Evolutionary conservation across 92 coral and sea anemone genomes (phyloP).

Genomic region (Pocillopora meandrina): DNA sequence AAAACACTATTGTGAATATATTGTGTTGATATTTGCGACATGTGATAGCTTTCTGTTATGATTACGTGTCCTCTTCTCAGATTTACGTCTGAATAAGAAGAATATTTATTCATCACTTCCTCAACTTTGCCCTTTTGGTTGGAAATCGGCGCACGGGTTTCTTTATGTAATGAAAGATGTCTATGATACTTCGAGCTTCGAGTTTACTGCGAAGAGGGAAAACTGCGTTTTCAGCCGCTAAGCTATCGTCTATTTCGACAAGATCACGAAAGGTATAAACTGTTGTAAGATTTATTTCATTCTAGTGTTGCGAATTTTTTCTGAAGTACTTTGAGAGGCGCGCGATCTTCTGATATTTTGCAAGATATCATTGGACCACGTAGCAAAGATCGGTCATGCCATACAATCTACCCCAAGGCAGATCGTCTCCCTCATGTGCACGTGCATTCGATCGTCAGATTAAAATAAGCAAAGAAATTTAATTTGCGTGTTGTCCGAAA

Average conservation of each 20-base stretch:
- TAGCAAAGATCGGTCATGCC: no score
- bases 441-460: no score
- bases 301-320: neutral
- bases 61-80: constrained; percentile 20
- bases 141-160: neutral
- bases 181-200: constrained; percentile 81
- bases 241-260: constrained; percentile 38
- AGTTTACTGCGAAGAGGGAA: constrained; percentile 56
- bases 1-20: neutral
- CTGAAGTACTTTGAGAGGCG: no score
- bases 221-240: constrained; percentile 40
- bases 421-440: no score
- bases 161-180: constrained; percentile 41
- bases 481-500: no score
- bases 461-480: no score
- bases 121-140: neutral
- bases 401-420: no score
- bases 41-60: constrained; percentile 20
- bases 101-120: neutral
- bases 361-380: no score
- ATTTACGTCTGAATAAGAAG: neutral
- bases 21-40: neutral
- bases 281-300: neutral
- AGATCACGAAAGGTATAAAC: constrained; percentile 65
- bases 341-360: no score